phyloP scores from a whole-genome alignment of 2,888 invertebrate species.

The Drosophila picticornis region DNA sequence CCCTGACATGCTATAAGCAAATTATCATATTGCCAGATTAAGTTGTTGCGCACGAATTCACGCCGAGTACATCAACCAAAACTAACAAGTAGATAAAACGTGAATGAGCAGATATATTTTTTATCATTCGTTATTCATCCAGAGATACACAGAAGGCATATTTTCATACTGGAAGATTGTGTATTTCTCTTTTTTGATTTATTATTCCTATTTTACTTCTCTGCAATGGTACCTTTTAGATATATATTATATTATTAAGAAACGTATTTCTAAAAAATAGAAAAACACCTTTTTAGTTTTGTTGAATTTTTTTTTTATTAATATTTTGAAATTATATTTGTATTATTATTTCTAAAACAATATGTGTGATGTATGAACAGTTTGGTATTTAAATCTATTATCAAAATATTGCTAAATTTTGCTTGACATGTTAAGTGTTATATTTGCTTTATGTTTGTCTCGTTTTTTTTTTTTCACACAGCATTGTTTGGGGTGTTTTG shows the following conservation, averaged over 20 bases:
- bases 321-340: not conserved
- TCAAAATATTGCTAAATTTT: not conserved
- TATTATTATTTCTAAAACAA: not conserved
- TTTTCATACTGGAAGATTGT: too few relatives aligned
- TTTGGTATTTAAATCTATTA: not conserved
- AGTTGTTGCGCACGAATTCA: slow-evolving; percentile 45
- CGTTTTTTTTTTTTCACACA: slow-evolving; percentile 27
- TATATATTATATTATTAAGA: too few relatives aligned
- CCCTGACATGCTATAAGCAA: slow-evolving; percentile 25
- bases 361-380: not conserved
- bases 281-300: not conserved
- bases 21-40: slow-evolving; percentile 58
- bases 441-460: not conserved
- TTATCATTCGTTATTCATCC: not conserved
- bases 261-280: not conserved
- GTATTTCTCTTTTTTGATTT: too few relatives aligned
- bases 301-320: not conserved
- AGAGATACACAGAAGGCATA: not conserved
- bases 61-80: not conserved
- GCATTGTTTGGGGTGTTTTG: slow-evolving; percentile 10
- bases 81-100: not conserved
- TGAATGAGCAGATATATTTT: not conserved
- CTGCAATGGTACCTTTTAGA: too few relatives aligned
- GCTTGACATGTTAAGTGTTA: not conserved
- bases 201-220: too few relatives aligned